A percentile compares a stretch with the other conserved stretches of the same genome.
phyloP scores from a whole-genome alignment of 2,888 invertebrate genomes.

The Eilema caniola region DNA sequence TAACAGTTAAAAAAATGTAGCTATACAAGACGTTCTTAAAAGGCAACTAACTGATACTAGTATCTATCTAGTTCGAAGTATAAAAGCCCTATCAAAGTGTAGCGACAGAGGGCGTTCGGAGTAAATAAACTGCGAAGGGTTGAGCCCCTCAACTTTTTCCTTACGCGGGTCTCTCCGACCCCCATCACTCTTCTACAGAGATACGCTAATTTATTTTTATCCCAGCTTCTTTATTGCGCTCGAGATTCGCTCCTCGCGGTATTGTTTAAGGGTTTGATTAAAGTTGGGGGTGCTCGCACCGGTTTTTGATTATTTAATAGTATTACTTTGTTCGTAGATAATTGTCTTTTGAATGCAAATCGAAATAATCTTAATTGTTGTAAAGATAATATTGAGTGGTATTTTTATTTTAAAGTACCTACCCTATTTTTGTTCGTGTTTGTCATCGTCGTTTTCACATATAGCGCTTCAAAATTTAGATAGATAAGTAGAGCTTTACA shows the following conservation, averaged over 20 bases:
- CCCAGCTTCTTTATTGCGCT: slow-evolving; percentile 76
- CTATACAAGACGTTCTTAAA: not conserved
- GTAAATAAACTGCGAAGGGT: slow-evolving; percentile 79
- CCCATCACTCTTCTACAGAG: slow-evolving; percentile 78
- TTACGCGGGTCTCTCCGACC: slow-evolving; percentile 64
- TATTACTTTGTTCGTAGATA: slow-evolving; percentile 37
- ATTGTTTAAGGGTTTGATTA: slow-evolving; percentile 74
- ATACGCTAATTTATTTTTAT: slow-evolving; percentile 83
- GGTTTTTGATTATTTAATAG: slow-evolving; percentile 52
- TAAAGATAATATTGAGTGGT: slow-evolving; percentile 13
- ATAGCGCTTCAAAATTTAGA: no score
- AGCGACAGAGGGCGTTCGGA: slow-evolving; percentile 64
- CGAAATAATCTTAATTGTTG: slow-evolving; percentile 42
- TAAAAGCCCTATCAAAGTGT: slow-evolving; percentile 73
- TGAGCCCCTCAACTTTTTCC: slow-evolving; percentile 80
- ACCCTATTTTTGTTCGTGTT: not conserved
- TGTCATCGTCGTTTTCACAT: not conserved
- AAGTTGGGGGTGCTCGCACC: slow-evolving; percentile 55
- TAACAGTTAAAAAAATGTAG: not conserved
- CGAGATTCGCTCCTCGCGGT: slow-evolving; percentile 72
- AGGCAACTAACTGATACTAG: not conserved
- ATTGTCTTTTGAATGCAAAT: slow-evolving; percentile 46
- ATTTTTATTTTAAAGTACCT: slow-evolving; percentile 1
- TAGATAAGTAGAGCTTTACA: no score
- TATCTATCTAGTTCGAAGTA: slow-evolving; percentile 38